Evolutionary conservation across 1,140 invertebrate genomes (phyloP).

Genomic region (Drosophila pachea): DNA sequence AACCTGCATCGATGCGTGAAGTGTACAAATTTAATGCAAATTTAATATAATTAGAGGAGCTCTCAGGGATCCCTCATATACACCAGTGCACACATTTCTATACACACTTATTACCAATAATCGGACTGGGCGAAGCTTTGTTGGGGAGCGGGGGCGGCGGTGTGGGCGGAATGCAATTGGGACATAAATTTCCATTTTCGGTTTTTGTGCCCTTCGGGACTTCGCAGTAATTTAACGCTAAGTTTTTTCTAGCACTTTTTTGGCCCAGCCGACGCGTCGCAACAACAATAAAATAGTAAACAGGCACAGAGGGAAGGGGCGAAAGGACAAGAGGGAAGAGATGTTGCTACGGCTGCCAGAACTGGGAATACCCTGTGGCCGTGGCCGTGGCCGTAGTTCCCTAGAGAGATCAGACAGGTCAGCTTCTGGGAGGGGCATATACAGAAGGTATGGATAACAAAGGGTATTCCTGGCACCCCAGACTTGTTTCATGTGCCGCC

Average conservation of each 20-base stretch:
- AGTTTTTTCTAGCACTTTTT: conserved; percentile 48
- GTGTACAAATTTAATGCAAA: conserved; percentile 60
- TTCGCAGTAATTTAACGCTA: conserved; percentile 75
- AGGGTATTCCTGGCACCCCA: no score
- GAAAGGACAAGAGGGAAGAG: conserved; percentile 52
- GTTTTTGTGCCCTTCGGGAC: conserved; percentile 70
- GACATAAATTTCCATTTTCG: conserved; percentile 77
- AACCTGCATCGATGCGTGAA: conserved; percentile 29
- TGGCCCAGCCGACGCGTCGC: conserved; percentile 34
- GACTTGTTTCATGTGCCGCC: no score
- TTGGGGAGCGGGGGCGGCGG: neutral
- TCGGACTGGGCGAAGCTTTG: conserved; percentile 46
- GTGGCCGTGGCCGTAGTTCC: no score
- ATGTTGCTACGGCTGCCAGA: conserved; percentile 1
- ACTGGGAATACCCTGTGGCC: no score
- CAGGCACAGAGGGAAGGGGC: conserved; percentile 25
- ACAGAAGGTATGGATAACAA: no score
- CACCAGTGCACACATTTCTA: neutral
- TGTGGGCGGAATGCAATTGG: conserved; percentile 64
- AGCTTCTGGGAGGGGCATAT: no score
- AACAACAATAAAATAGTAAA: conserved; percentile 63
- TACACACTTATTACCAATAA: conserved; percentile 56
- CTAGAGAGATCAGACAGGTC: no score
- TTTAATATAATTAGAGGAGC: conserved; percentile 65
- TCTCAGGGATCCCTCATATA: conserved; percentile 23